Evolutionary conservation across 2,113 vertebrate species (phyloP).

Genomic region (Morone saxatilis): DNA sequence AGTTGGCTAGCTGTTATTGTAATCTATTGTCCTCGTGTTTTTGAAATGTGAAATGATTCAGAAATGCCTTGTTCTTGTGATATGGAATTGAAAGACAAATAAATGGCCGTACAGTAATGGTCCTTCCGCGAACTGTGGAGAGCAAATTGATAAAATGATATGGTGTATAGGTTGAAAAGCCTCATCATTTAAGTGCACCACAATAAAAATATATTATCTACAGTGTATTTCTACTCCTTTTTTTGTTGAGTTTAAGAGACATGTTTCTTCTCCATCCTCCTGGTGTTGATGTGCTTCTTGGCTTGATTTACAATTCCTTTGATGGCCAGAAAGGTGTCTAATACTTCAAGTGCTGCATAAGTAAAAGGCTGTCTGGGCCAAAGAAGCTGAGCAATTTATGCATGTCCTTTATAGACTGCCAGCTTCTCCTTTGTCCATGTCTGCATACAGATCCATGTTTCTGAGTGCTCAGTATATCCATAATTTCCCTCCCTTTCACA

Average conservation of each 20-base stretch:
- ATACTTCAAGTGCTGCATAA: slow-evolving; percentile 49
- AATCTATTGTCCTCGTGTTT: neutral
- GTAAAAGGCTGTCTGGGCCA: slow-evolving; percentile 49
- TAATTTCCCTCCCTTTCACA: neutral
- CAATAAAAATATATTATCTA: neutral
- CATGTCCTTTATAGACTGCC: slow-evolving; percentile 32
- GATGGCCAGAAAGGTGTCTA: slow-evolving; percentile 37
- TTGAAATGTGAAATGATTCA: neutral
- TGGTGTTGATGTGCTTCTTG: neutral
- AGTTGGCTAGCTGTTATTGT: slow-evolving; percentile 17
- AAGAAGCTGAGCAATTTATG: slow-evolving; percentile 52
- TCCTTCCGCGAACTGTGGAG: neutral
- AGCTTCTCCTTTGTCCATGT: slow-evolving; percentile 20
- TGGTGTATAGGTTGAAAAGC: neutral
- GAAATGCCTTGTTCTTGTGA: neutral
- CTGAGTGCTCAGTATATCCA: neutral
- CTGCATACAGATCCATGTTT: slow-evolving; percentile 5
- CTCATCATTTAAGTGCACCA: neutral
- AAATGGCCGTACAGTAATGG: neutral
- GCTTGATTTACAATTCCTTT: slow-evolving; percentile 59
- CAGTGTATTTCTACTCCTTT: neutral
- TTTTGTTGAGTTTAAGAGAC: neutral
- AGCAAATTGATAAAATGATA: neutral
- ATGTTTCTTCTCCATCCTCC: slow-evolving; percentile 1
- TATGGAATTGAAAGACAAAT: neutral